Evolutionary conservation across 2,113 vertebrate genomes (phyloP).

Genomic region (Eublepharis macularius): DNA sequence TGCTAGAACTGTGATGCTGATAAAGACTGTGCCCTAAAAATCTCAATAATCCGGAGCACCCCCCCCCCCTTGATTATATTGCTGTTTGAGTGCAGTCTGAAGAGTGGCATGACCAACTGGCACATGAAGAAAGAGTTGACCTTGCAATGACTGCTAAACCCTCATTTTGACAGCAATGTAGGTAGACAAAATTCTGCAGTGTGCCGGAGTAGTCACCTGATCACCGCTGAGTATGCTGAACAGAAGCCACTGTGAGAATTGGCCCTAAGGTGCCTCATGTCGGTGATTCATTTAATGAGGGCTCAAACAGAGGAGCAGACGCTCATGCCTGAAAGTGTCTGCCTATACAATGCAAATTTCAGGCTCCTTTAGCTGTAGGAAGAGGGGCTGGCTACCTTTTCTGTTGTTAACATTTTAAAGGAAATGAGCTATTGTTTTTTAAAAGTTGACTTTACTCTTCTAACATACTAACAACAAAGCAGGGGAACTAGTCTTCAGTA

Average conservation of each 20-base stretch:
- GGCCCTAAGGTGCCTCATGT: too few relatives aligned
- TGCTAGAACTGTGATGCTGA: neutral
- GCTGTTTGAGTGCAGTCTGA: neutral
- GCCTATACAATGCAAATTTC: too few relatives aligned
- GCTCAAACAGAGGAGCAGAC: too few relatives aligned
- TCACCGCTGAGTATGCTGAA: neutral
- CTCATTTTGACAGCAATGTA: neutral
- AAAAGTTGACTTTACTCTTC: too few relatives aligned
- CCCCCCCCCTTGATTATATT: neutral
- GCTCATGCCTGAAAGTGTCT: too few relatives aligned
- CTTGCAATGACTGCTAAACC: neutral
- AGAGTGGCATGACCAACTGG: neutral
- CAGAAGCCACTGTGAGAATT: neutral
- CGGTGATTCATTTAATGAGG: too few relatives aligned
- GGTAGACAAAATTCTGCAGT: neutral
- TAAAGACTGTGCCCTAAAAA: neutral
- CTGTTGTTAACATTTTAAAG: too few relatives aligned
- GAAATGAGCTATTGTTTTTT: too few relatives aligned
- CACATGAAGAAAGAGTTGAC: neutral
- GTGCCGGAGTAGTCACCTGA: neutral
- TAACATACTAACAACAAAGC: too few relatives aligned
- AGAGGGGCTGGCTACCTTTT: too few relatives aligned
- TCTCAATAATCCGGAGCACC: neutral
- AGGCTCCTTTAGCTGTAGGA: too few relatives aligned
- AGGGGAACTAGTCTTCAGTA: too few relatives aligned